Conservation (phyloP, 1,140 invertebrate genomes). For the Mya arenaria region DNA sequence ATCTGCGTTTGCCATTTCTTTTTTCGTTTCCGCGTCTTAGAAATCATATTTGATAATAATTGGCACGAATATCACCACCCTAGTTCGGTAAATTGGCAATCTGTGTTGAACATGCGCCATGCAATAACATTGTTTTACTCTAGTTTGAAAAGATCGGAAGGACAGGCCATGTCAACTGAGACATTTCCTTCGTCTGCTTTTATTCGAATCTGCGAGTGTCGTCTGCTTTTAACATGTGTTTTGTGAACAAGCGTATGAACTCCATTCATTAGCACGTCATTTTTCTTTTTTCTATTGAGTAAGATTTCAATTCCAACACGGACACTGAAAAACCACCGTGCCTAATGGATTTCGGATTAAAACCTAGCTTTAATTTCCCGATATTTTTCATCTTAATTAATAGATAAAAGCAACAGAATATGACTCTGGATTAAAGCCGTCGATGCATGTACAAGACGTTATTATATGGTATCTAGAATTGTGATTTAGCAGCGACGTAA, state of each 20-base stretch:
- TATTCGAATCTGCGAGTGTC: conserved; percentile 12
- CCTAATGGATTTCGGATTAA: conserved; percentile 52
- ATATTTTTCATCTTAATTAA: conserved; percentile 53
- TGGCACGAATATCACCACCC: conserved; percentile 36
- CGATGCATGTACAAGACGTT: no score
- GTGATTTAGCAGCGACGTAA: no score
- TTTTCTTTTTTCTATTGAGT: conserved; percentile 34
- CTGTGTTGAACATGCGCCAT: conserved; percentile 32
- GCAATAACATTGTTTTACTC: conserved; percentile 23
- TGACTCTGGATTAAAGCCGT: no score
- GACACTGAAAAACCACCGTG: conserved; percentile 4
- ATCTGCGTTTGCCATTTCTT: conserved; percentile 31
- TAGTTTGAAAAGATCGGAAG: conserved; percentile 53
- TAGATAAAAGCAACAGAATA: conserved; percentile 50
- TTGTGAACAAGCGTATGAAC: conserved; percentile 47
- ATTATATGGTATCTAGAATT: no score
- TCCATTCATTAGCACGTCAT: conserved; percentile 40
- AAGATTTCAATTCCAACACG: no score
- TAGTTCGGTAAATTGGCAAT: conserved; percentile 45
- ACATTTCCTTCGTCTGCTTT: conserved; percentile 49
- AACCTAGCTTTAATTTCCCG: conserved; percentile 47
- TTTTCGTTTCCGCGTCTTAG: conserved; percentile 49
- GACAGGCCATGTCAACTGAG: conserved; percentile 16
- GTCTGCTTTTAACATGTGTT: conserved; percentile 47
- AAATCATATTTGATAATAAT: conserved; percentile 48